A percentile compares a stretch with the other conserved stretches of the same genome.
phyloP scores from a whole-genome alignment of 2,113 vertebrate genomes.

The Corapipo altera region DNA sequence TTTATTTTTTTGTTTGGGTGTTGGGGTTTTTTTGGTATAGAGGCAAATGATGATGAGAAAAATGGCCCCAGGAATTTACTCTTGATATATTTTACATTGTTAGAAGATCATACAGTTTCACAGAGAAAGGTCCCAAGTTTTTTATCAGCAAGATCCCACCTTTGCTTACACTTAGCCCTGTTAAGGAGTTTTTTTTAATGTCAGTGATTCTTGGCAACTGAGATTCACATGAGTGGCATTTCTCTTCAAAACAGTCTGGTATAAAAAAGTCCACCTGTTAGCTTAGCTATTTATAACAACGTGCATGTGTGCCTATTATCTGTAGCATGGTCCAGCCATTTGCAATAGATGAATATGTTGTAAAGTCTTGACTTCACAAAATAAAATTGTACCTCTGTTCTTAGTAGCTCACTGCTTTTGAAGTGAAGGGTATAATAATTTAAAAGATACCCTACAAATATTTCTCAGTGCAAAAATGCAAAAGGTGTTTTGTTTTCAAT shows the following conservation, averaged over 20 bases:
- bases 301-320: background rate
- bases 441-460: background rate
- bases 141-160: background rate
- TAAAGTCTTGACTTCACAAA: background rate
- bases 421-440: background rate
- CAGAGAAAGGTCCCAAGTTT: slow-evolving; percentile 29
- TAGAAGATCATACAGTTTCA: background rate
- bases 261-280: background rate
- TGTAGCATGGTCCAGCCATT: background rate
- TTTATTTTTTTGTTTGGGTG: background rate
- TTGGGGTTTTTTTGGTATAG: background rate
- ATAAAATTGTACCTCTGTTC: background rate
- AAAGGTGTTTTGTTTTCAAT: slow-evolving; percentile 2
- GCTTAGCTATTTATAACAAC: background rate
- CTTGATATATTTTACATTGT: background rate
- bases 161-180: background rate
- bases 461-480: slow-evolving; percentile 45
- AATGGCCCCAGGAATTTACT: background rate
- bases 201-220: background rate
- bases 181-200: background rate
- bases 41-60: background rate
- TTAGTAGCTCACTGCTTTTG: slow-evolving; percentile 5
- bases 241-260: background rate
- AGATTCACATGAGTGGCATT: background rate
- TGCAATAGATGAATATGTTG: background rate